Evolutionary conservation across 2,113 vertebrate genomes (phyloP).

Genomic region (Hemiprocne comata): DNA sequence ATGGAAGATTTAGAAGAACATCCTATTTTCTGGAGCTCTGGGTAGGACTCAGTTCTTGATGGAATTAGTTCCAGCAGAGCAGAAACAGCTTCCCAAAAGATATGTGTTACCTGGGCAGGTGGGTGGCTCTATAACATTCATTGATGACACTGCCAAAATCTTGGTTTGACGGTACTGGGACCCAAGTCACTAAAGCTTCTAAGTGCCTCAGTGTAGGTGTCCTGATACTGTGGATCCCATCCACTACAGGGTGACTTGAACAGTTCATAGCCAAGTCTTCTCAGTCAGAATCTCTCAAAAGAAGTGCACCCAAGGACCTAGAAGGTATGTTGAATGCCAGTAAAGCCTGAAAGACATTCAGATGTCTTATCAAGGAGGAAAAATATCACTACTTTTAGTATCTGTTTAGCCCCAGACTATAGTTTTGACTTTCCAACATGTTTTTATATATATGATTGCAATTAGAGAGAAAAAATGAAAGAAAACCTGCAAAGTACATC

Average conservation of each 20-base stretch:
- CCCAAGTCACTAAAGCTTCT: not conserved
- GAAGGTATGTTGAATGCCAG: not conserved
- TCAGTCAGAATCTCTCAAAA: not conserved
- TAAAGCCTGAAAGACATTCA: not conserved
- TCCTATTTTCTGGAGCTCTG: not conserved
- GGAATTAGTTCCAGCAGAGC: not conserved
- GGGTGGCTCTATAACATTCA: not conserved
- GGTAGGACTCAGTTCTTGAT: not conserved
- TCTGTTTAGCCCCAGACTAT: not conserved
- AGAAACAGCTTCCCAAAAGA: not conserved
- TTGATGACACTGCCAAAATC: not conserved
- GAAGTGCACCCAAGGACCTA: not conserved
- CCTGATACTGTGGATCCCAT: not conserved
- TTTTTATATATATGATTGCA: not conserved
- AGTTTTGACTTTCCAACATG: not conserved
- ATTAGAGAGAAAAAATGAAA: not conserved
- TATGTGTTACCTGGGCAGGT: not conserved
- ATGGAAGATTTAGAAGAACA: not conserved
- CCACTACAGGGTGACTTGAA: fast-evolving
- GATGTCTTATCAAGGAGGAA: not conserved
- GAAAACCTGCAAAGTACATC: not conserved
- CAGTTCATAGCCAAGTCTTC: not conserved
- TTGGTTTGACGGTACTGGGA: not conserved
- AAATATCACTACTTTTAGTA: not conserved
- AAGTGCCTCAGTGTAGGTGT: not conserved